Evolutionary conservation across 1,140 invertebrate genomes (phyloP).

Genomic region (Cyrtorhinus lividipennis): DNA sequence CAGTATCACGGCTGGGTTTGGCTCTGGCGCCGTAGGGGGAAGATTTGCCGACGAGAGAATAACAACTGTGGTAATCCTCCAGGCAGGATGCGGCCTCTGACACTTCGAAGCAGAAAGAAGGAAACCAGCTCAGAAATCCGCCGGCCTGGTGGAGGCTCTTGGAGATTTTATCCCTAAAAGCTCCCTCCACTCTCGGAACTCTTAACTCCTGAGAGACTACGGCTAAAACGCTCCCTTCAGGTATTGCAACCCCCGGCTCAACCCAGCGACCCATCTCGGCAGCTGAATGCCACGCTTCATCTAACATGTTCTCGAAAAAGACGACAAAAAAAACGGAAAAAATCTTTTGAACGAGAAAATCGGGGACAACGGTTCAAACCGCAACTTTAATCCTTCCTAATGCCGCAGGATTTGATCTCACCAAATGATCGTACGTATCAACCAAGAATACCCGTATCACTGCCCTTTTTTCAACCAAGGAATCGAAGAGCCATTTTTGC

Average conservation of each 20-base stretch:
- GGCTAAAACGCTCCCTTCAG: neutral
- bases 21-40: too few species aligned
- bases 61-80: conserved; percentile 1
- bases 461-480: neutral
- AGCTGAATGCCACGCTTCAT: conserved; percentile 5
- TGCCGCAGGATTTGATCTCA: neutral
- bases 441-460: neutral
- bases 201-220: conserved; percentile 6
- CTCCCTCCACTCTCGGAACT: neutral
- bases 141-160: neutral
- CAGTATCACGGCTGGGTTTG: too few species aligned
- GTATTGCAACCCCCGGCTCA: neutral
- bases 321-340: conserved; percentile 16
- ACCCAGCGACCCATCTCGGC: neutral
- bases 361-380: conserved; percentile 15
- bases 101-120: neutral
- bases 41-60: neutral
- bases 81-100: neutral
- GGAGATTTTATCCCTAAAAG: conserved; percentile 8
- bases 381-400: conserved; percentile 4
- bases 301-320: neutral
- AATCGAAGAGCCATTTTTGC: neutral
- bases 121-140: neutral
- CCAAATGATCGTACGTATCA: neutral
- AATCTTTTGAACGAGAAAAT: conserved; percentile 22